These are phyloP conservation scores for Ciona savignyi DNA, from an alignment of 23 tunicate genomes.

Conservation along the genomic window DNA sequence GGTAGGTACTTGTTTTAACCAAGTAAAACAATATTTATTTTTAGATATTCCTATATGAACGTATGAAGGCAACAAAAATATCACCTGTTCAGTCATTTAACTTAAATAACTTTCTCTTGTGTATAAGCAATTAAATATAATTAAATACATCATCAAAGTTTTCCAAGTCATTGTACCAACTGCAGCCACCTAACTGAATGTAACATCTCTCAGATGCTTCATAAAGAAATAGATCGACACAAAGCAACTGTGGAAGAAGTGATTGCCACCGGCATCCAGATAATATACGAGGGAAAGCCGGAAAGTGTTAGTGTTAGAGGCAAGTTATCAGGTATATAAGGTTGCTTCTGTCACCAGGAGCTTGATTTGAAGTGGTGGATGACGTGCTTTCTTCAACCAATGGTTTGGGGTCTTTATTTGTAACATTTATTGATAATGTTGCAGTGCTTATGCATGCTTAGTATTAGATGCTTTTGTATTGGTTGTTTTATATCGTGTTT, in stretches of 20 bases:
- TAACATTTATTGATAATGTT: background rate
- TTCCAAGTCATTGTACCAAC: too few relatives aligned
- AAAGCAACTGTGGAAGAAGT: conserved; percentile 70
- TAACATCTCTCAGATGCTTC: conserved; percentile 24
- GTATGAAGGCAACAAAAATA: too few relatives aligned
- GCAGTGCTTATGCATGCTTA: background rate
- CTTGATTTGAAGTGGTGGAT: conserved; percentile 22
- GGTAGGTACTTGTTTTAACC: conserved; percentile 39
- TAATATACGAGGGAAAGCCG: conserved; percentile 75
- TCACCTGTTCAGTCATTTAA: too few relatives aligned
- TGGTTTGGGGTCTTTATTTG: conserved; percentile 7
- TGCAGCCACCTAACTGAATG: too few relatives aligned
- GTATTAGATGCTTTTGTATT: background rate
- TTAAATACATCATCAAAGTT: too few relatives aligned
- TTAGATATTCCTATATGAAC: too few relatives aligned
- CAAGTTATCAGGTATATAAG: conserved; percentile 89
- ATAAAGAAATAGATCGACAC: conserved; percentile 65
- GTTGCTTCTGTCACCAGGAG: background rate
- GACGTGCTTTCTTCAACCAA: conserved; percentile 3
- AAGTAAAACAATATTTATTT: too few relatives aligned
- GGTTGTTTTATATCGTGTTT: background rate
- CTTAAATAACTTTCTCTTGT: too few relatives aligned
- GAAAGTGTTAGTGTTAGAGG: conserved; percentile 84
- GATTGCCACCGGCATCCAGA: conserved; percentile 55
- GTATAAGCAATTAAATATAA: too few relatives aligned